Conservation (phyloP, 1,140 invertebrate genomes). For the Lepidostoma basale region DNA sequence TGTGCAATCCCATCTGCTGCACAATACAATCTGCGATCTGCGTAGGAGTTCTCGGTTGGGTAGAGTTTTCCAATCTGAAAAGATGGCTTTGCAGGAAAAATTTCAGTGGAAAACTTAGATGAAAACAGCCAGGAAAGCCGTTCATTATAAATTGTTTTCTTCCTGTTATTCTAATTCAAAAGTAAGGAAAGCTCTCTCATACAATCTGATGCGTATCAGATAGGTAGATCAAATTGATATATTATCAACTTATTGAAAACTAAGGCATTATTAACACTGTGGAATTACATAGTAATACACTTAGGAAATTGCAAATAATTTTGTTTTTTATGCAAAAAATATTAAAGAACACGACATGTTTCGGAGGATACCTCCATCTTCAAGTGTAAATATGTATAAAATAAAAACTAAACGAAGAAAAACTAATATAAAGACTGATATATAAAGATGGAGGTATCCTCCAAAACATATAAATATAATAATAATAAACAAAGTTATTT, state of each 20-base stretch:
- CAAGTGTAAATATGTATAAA: too few species aligned
- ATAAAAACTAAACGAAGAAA: too few species aligned
- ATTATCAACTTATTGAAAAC: not conserved
- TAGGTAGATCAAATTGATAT: not conserved
- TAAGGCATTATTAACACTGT: not conserved
- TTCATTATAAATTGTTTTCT: not conserved
- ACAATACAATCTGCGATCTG: constrained; percentile 5
- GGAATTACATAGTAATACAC: not conserved
- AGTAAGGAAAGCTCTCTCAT: not conserved
- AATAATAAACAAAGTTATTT: too few species aligned
- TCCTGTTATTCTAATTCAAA: too few species aligned
- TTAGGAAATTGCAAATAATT: too few species aligned
- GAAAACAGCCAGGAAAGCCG: not conserved
- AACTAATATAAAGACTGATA: too few species aligned
- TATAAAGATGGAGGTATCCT: too few species aligned
- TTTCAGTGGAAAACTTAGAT: constrained; percentile 16
- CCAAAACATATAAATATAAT: too few species aligned
- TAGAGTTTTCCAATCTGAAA: constrained; percentile 5
- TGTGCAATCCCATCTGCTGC: not conserved
- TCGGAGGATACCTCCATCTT: too few species aligned
- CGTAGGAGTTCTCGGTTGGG: not conserved
- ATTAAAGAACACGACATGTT: too few species aligned
- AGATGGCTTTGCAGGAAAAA: constrained; percentile 2
- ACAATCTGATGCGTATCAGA: not conserved
- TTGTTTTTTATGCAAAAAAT: not conserved